Evolutionary conservation across 2,888 invertebrate genomes (phyloP).

Genomic region (Leptinotarsa peninsularis): DNA sequence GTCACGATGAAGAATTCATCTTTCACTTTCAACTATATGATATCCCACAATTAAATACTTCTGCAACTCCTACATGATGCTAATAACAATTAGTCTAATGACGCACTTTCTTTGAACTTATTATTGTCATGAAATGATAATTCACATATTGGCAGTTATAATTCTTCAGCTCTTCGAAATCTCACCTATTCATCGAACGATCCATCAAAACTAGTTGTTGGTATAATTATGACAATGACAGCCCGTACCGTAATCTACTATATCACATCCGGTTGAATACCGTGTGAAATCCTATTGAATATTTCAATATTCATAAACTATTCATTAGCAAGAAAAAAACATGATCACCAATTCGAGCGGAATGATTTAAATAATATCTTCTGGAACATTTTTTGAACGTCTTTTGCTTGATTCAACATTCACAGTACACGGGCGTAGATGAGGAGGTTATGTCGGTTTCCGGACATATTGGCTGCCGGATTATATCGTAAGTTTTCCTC

Average conservation of each 20-base stretch:
- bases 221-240: constrained; percentile 25
- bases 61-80: too few relatives aligned
- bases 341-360: constrained; percentile 26
- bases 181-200: neutral
- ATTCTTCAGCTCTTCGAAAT: neutral
- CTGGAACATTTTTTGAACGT: constrained; percentile 23
- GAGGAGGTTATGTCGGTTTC: neutral
- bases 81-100: too few relatives aligned
- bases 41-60: too few relatives aligned
- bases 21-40: too few relatives aligned
- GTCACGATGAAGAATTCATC: too few relatives aligned
- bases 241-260: constrained; percentile 16
- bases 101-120: too few relatives aligned
- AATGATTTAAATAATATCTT: constrained; percentile 35
- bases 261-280: constrained; percentile 20
- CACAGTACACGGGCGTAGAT: neutral
- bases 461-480: neutral
- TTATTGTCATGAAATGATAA: too few relatives aligned
- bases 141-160: too few relatives aligned
- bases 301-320: constrained; percentile 23
- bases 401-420: neutral
- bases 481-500: too few relatives aligned
- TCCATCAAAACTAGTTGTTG: constrained; percentile 21
- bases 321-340: constrained; percentile 29
- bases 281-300: constrained; percentile 22